Base-by-base conservation (phyloP, 2,888 invertebrate species). In the Epinotia bilunana region DNA sequence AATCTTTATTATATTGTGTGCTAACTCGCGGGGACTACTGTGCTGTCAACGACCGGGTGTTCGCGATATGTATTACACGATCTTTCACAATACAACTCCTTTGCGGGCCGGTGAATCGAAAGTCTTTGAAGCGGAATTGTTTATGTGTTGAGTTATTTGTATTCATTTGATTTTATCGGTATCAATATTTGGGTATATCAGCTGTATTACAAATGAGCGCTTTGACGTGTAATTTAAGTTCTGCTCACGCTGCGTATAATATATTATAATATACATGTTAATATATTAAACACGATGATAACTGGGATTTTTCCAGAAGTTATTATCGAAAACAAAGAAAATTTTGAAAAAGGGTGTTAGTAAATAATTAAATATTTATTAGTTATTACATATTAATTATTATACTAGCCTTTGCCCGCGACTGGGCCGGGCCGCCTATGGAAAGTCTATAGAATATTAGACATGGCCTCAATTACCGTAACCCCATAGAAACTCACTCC, bases 51-150 rank as follows among this genome's bases (percentile, higher is more conserved):
- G n/a, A 7, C 46, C 58, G 6, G 6, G 58, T 60, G 69, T 69
- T 60, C 69, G 16, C 58, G 58, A 69, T 69, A 28, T 69, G 60
- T 69, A 69, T 69, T 69, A 69, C 69, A 69, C 23, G 60, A 69
- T 69, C 58, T 69, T 69, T 69, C 69, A 69, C 69, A 69, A 69
- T 69, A 46, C 69, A 11, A 28, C 46, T 46, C 69, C 69, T 58
- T 69, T 69, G 58, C 11, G 69, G 69, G 39, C n/a, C 43, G 46
- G 23, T 43, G 60, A 69, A 60, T 69, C 43, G 69, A 69, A 69
- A 69, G 69, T 60, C 58, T 46, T 53, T 69, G 69, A 16, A 58
- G 43, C 43, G n/a, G 46, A 60, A 69, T 60, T 18, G 39, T 58
- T 39, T 58, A 43, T 53, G 12, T 18, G 68, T 58, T 68, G 57